These are phyloP conservation scores for Greenwoodochromis staneri DNA, from an alignment of 2,113 vertebrate species.

Conservation along the genomic window DNA sequence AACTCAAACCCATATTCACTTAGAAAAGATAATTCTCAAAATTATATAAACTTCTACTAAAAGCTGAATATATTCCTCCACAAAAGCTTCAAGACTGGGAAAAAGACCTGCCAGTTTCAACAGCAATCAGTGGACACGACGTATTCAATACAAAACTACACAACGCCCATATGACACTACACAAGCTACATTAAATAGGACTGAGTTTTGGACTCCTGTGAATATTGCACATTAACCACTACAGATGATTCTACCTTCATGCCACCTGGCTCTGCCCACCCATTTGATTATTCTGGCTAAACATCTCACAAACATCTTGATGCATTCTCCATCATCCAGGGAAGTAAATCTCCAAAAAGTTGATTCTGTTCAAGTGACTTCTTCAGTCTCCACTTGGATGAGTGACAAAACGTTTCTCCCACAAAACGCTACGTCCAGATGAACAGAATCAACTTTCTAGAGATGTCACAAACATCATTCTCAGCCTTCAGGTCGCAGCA, in stretches of 20 bases:
- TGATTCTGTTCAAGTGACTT: background rate
- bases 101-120: background rate
- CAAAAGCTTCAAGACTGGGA: background rate
- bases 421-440: background rate
- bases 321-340: background rate
- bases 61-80: background rate
- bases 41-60: background rate
- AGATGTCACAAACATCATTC: background rate
- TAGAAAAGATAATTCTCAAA: background rate
- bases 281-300: background rate
- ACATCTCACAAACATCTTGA: background rate
- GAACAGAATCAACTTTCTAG: background rate
- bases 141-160: fast-evolving
- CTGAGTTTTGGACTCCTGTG: too few relatives aligned
- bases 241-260: background rate
- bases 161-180: background rate
- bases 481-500: background rate
- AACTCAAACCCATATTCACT: background rate
- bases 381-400: background rate
- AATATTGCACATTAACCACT: background rate
- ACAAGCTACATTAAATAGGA: background rate
- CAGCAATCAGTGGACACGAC: background rate
- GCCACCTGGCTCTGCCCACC: background rate
- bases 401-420: fast-evolving
- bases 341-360: background rate